A percentile compares a stretch with the other conserved stretches of the same genome.
These are phyloP conservation scores for Drosophila melanica DNA, from an alignment of 1,140 invertebrate species.

Conservation along the genomic window DNA sequence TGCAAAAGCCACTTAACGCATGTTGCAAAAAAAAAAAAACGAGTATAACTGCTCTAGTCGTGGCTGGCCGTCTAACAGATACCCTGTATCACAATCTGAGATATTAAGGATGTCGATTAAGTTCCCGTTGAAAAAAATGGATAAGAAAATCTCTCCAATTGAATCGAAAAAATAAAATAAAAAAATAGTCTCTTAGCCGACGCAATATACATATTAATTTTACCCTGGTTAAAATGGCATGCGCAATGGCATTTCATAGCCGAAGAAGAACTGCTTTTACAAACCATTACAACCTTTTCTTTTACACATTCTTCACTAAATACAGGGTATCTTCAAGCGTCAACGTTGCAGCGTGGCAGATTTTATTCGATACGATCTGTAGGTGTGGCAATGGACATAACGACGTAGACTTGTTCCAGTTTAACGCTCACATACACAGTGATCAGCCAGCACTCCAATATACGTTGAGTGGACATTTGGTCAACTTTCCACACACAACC, in stretches of 20 bases:
- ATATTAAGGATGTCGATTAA: no score
- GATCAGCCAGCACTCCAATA: slow-evolving; percentile 27
- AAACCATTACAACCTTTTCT: no score
- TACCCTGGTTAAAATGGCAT: no score
- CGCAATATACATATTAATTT: no score
- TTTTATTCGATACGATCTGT: slow-evolving; percentile 44
- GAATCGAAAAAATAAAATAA: no score
- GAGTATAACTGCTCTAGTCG: neutral
- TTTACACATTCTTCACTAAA: neutral
- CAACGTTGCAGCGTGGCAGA: slow-evolving; percentile 32
- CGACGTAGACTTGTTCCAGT: slow-evolving; percentile 66
- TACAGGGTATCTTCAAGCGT: neutral
- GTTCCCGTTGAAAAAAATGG: no score
- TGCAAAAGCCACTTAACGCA: slow-evolving; percentile 65
- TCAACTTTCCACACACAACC: slow-evolving; percentile 60
- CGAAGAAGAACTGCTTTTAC: no score
- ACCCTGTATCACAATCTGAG: neutral
- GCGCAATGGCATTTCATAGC: no score
- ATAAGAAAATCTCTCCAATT: no score
- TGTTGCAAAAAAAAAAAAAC: no score
- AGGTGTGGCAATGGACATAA: slow-evolving; percentile 54
- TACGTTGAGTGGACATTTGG: slow-evolving; percentile 55
- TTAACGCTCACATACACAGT: slow-evolving; percentile 33
- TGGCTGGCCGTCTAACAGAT: neutral
- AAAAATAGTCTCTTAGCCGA: no score